phyloP scores from a whole-genome alignment of 2,113 vertebrate genomes.

The Ptyas mucosa region DNA sequence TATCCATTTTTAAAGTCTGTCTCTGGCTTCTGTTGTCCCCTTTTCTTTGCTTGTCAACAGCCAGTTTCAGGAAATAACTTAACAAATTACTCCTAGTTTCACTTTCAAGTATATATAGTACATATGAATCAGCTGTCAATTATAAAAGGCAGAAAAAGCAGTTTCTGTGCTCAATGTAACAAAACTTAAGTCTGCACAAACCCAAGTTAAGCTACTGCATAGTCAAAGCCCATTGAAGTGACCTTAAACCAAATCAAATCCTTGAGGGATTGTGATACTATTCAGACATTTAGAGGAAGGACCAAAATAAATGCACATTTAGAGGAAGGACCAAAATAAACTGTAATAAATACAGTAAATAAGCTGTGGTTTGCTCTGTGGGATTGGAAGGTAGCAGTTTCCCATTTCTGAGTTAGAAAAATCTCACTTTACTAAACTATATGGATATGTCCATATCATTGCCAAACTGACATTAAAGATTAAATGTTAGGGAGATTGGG shows the following conservation, averaged over 20 bases:
- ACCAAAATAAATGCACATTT: background rate
- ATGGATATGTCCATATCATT: background rate
- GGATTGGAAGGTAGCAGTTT: background rate
- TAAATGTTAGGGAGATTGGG: background rate
- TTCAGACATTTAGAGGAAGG: background rate
- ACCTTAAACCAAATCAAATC: background rate
- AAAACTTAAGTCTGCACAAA: background rate
- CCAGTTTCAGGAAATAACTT: background rate
- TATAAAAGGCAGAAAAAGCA: background rate
- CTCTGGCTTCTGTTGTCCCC: background rate
- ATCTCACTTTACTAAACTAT: background rate
- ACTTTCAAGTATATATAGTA: background rate
- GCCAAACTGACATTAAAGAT: background rate
- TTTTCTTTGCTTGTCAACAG: background rate
- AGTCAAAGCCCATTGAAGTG: background rate
- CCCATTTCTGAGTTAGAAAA: background rate
- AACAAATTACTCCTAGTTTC: background rate
- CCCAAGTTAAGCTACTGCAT: background rate
- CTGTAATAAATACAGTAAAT: background rate
- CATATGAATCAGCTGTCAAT: background rate
- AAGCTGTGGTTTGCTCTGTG: background rate
- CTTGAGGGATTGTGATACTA: background rate
- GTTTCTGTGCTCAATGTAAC: background rate
- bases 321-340: background rate
- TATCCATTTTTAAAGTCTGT: background rate